Evolutionary conservation across 2,113 vertebrate genomes (phyloP).

Genomic region (Pangasianodon hypophthalmus): DNA sequence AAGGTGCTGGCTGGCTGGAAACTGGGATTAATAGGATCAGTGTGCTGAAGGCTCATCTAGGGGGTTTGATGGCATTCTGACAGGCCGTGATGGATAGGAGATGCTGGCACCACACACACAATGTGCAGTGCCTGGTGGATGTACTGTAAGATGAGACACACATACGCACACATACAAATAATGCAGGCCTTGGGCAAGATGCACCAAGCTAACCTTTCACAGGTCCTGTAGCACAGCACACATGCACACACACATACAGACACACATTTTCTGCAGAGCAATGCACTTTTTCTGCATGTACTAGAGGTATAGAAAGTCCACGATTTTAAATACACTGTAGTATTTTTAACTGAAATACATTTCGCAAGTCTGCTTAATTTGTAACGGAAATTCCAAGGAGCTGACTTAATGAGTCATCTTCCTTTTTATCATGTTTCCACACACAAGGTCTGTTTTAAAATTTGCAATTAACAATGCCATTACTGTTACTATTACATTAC

Average conservation of each 20-base stretch:
- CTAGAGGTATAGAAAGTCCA: background rate
- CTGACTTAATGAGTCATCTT: no score
- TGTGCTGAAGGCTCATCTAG: conserved; percentile 70
- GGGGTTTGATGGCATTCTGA: conserved; percentile 71
- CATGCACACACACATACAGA: background rate
- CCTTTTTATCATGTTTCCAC: background rate
- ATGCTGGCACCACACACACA: conserved; percentile 74
- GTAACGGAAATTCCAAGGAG: background rate
- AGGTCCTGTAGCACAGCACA: background rate
- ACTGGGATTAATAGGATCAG: conserved; percentile 73
- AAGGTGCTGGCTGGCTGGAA: conserved; percentile 66
- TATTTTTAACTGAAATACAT: background rate
- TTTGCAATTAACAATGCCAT: background rate
- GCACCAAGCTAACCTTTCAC: background rate
- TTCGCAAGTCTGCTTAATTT: background rate
- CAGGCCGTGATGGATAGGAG: conserved; percentile 75
- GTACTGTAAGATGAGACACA: conserved; percentile 87
- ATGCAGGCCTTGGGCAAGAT: conserved; percentile 21
- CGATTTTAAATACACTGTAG: background rate
- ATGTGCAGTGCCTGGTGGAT: conserved; percentile 75
- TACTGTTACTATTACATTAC: no score
- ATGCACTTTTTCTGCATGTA: background rate
- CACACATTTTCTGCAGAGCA: background rate
- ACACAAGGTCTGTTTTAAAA: background rate
- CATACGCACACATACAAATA: conserved; percentile 46